phyloP scores from a whole-genome alignment of 2,797 vertebrate species.

The Pseudomugil gertrudae region DNA sequence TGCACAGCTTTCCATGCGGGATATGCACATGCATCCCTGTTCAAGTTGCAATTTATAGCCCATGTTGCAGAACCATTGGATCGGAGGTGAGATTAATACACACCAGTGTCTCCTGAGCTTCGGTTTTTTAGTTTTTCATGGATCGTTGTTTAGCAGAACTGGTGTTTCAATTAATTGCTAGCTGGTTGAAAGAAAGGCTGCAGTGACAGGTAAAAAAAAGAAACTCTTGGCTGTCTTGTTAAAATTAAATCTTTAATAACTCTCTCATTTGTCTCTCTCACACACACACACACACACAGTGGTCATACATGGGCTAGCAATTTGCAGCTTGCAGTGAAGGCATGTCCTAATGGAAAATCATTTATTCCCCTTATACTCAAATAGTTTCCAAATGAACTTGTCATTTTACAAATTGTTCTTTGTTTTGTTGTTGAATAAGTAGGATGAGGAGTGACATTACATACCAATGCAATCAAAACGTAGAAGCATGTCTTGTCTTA shows the following conservation, averaged over 20 bases:
- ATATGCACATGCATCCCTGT: background rate
- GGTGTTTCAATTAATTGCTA: slow-evolving; percentile 54
- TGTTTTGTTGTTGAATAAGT: slow-evolving; percentile 39
- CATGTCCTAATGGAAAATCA: slow-evolving; percentile 59
- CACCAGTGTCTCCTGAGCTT: slow-evolving; percentile 15
- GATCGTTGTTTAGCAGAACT: slow-evolving; percentile 29
- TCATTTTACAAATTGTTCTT: slow-evolving; percentile 58
- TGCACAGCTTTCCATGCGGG: too few relatives aligned
- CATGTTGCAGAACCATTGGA: background rate
- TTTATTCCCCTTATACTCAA: slow-evolving; percentile 49
- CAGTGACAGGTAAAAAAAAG: slow-evolving; percentile 53
- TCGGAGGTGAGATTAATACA: slow-evolving; percentile 21
- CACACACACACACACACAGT: slow-evolving; percentile 8
- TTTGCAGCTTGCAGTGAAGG: slow-evolving; percentile 33
- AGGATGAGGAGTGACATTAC: slow-evolving; percentile 25
- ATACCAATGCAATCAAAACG: slow-evolving; percentile 38
- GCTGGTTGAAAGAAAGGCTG: slow-evolving; percentile 28
- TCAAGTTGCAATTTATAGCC: background rate
- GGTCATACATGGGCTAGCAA: slow-evolving; percentile 27
- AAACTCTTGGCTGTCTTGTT: slow-evolving; percentile 58
- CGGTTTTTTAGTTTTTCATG: slow-evolving; percentile 19
- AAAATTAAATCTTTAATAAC: slow-evolving; percentile 57
- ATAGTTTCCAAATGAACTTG: slow-evolving; percentile 63
- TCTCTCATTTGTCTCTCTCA: slow-evolving; percentile 31
- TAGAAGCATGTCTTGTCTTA: slow-evolving; percentile 26